Evolutionary conservation across 2,888 invertebrate species (phyloP), one percentile per base, ranked within the genome.

Genomic region (Eupithecia subfuscata): DNA sequence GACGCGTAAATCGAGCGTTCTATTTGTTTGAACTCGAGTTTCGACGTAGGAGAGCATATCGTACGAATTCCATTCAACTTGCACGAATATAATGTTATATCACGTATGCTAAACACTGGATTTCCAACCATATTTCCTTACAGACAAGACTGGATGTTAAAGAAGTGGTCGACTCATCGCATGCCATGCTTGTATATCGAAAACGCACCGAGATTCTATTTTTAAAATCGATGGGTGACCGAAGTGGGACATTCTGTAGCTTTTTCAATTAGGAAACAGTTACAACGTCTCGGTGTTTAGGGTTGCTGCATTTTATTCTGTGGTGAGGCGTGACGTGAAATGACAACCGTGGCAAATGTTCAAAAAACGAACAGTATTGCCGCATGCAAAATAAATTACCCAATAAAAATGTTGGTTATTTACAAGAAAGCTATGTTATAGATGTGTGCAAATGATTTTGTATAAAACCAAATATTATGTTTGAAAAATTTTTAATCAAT

Each of bases 191-290:
- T 80, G 80, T 80, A 78, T 90, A 90, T 90, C 88, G 90, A 91
- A 92, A 93, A 92, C 93, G 92, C 93, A 93, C 90, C 86, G 88
- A 89, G 89, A 86, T 85, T 92, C 94, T 94, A 94, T 94, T 94
- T 94, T 94, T 94, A 93, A 92, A 94, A 93, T 93, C 93, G 91
- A 93, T 93, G 93, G 90, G 92, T 90, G 92, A 90, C 91, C 92
- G 88, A 93, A 93, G 91, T 93, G 91, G 93, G 90, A 90, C 93
- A 91, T 87, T 84, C 89, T 90, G 88, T 89, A 87, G 90, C 88
- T 87, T 89, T 89, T 89, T 90, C 90, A 92, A 91, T 91, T 91
- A 91, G 84, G 87, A 84, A 90, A 87, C 87, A 87, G 87, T 90
- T 88, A 89, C 68, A 68, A 68, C 71, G 73, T 78, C 71, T 75